phyloP scores from a whole-genome alignment of 2,888 invertebrate species.

The Acronicta psi region DNA sequence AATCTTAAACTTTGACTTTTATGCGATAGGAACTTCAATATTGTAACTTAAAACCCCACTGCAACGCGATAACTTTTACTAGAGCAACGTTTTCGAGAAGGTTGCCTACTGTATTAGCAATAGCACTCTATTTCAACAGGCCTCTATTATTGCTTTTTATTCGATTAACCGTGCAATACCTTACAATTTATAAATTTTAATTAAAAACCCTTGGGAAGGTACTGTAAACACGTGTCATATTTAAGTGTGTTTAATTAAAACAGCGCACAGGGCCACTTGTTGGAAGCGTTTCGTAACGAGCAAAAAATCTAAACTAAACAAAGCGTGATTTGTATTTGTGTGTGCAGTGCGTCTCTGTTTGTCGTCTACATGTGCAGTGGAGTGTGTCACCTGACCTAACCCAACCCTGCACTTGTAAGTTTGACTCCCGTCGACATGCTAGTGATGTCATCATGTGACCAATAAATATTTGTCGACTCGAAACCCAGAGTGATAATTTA shows the following conservation, averaged over 20 bases:
- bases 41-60: not conserved
- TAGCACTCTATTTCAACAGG: constrained; percentile 11
- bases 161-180: constrained; percentile 14
- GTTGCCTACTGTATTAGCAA: constrained; percentile 17
- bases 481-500: too few species aligned
- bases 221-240: constrained; percentile 30
- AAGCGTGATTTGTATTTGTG: constrained; percentile 53
- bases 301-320: constrained; percentile 56
- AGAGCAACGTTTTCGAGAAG: constrained; percentile 26
- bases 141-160: constrained; percentile 4
- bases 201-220: constrained; percentile 26
- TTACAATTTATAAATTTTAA: constrained; percentile 17
- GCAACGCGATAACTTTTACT: constrained; percentile 13
- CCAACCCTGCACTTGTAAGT: constrained; percentile 83
- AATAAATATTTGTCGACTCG: constrained; percentile 55
- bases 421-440: constrained; percentile 70
- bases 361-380: constrained; percentile 72
- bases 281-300: constrained; percentile 51
- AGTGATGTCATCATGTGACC: constrained; percentile 67
- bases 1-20: constrained; percentile 17
- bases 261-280: constrained; percentile 37
- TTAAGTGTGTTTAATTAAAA: constrained; percentile 43
- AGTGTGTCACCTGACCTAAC: constrained; percentile 86
- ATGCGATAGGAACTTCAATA: constrained; percentile 9
- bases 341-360: constrained; percentile 42